Conservation (phyloP, 2,797 vertebrate species). For the Mus spretus region DNA sequence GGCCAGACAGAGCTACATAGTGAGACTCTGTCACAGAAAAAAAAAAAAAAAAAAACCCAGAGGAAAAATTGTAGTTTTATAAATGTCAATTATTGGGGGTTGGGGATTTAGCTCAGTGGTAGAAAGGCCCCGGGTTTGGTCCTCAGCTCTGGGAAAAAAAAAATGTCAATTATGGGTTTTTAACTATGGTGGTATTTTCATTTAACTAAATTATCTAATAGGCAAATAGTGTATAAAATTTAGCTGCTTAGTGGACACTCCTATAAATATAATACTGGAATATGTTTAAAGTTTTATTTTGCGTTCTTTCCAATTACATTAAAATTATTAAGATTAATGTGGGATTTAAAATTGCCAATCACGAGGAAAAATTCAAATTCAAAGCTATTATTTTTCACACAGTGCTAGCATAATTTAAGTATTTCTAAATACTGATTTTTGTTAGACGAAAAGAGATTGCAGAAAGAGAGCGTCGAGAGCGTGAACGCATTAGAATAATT, state of each 20-base stretch:
- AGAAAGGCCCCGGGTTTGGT: too few relatives aligned
- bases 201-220: constrained; percentile 77
- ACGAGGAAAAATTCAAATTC: constrained; percentile 78
- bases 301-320: constrained; percentile 79
- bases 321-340: constrained; percentile 79
- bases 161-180: constrained; percentile 57
- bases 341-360: constrained; percentile 80
- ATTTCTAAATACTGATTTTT: constrained; percentile 85
- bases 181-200: constrained; percentile 71
- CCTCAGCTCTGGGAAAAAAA: neutral
- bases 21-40: neutral
- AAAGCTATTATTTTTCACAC: constrained; percentile 81
- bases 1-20: neutral
- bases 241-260: constrained; percentile 62
- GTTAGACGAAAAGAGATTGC: constrained; percentile 95
- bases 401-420: constrained; percentile 84
- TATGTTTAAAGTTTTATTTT: constrained; percentile 81
- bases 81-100: constrained; percentile 15
- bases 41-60: too few relatives aligned
- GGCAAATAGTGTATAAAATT: constrained; percentile 68
- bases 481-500: constrained; percentile 93
- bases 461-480: constrained; percentile 94
- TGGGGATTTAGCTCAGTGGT: too few relatives aligned
- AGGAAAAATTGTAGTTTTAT: constrained; percentile 50
- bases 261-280: constrained; percentile 72